Base-by-base conservation (phyloP, 2,888 invertebrate genomes). In the Rhingia rostrata region DNA sequence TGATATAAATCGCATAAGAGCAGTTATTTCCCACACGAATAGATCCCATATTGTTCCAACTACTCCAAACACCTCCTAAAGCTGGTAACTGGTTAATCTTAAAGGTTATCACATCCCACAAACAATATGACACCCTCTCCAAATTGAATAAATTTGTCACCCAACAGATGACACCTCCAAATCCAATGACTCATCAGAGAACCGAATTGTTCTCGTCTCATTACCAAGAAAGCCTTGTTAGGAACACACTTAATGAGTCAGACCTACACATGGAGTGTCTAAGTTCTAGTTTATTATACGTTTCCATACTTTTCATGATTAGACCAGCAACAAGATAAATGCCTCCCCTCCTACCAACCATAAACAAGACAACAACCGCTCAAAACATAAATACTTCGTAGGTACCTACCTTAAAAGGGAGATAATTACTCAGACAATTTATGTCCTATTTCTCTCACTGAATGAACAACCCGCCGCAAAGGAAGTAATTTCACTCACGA, bases 401-500 rank as follows among this genome's bases (percentile, higher is more conserved):
- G 10, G 41, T 41, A 9, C 41, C 51, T 10, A 14, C 64, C 70
- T 35, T 51, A 58, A 64, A 56, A 32, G 6, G 61, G 6, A 53
- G 43, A 30, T 12, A 47, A 63, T 58, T 49, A 58, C 41, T 43
- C 51, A 64, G 39, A 49, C 39, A 56, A 56, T 66, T 45, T 74
- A 64, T 33, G 54, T 56, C 37, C 43, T 9, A 32, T 32, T 33
- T 30, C 49, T 49, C 49, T 22, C 49, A 7, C 9, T 41, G 12
- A 58, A 51, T 49, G 60, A 70, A 60, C 41, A 45, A 33, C 7
- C 4, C 12, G 6, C 12, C 4, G 22, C 22, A 64, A 47, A 64
- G 47, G 54, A 73, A 64, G 47, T 54, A 32, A 37, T 72, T 73
- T 63, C 53, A 63, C 53, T 74, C 39, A 41, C 64, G 39, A 58